Conservation (phyloP, 1,140 invertebrate genomes). For the Habropoda laboriosa region DNA sequence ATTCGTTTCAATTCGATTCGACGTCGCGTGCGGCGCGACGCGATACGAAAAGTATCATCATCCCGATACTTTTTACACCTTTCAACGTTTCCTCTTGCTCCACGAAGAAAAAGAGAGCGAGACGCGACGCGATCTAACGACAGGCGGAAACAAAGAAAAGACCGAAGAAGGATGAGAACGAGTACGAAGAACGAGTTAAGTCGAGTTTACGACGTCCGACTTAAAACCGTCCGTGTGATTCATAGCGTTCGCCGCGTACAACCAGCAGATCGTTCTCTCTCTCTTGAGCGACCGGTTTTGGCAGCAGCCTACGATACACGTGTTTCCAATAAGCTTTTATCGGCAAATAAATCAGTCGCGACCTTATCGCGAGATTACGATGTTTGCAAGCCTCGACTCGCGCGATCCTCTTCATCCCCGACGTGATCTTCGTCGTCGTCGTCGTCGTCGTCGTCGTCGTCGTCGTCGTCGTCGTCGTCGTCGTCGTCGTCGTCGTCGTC, state of each 20-base stretch:
- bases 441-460: background rate
- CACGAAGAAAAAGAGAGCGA: background rate
- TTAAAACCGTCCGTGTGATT: slow-evolving; percentile 69
- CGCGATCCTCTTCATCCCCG: no score
- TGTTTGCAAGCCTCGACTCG: slow-evolving; percentile 65
- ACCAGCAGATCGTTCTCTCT: slow-evolving; percentile 12
- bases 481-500: background rate
- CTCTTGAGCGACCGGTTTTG: slow-evolving; percentile 73
- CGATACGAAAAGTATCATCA: background rate
- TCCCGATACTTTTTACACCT: no score
- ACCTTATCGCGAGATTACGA: slow-evolving; percentile 73
- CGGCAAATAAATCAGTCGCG: slow-evolving; percentile 74
- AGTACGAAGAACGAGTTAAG: slow-evolving; percentile 28
- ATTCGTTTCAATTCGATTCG: slow-evolving; percentile 29
- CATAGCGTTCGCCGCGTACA: slow-evolving; percentile 46
- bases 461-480: background rate
- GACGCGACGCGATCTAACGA: background rate
- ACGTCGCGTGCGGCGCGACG: background rate
- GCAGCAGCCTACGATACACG: slow-evolving; percentile 69
- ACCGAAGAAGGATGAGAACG: slow-evolving; percentile 16
- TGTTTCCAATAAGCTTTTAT: slow-evolving; percentile 77
- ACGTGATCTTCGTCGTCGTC: background rate
- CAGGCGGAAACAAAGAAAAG: slow-evolving; percentile 34
- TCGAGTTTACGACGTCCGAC: slow-evolving; percentile 73
- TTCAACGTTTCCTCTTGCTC: no score